These are phyloP conservation scores for Saccopteryx bilineata DNA, from an alignment of 2,113 vertebrate species.

Conservation along the genomic window DNA sequence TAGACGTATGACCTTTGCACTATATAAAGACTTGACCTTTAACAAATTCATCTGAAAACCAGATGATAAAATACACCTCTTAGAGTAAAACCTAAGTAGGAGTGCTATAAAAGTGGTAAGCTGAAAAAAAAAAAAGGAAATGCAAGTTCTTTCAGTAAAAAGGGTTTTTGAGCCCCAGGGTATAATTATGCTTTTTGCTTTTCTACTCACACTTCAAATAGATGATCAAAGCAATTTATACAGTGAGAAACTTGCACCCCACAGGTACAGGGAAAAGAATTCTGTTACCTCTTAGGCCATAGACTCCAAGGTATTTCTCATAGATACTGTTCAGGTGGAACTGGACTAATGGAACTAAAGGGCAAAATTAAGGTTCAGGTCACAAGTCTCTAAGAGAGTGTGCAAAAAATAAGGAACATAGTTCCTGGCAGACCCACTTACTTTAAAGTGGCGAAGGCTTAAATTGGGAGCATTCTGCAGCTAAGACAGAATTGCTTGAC, in stretches of 20 bases:
- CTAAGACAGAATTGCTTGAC: background rate
- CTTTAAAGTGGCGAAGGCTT: background rate
- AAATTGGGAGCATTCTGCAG: background rate
- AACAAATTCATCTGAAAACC: conserved; percentile 29
- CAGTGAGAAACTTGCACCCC: background rate
- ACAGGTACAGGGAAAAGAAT: background rate
- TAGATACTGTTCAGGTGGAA: background rate
- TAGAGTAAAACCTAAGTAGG: background rate
- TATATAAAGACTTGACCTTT: conserved; percentile 42
- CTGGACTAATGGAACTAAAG: background rate
- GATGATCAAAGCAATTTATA: background rate
- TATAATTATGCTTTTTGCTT: conserved; percentile 31
- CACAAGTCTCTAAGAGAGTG: background rate
- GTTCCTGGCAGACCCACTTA: background rate
- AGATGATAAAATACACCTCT: background rate
- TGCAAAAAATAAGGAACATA: background rate
- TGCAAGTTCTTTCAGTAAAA: background rate
- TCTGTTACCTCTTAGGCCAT: background rate
- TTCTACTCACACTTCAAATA: background rate
- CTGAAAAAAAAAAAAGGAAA: background rate
- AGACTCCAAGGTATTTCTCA: background rate
- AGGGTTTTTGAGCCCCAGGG: background rate
- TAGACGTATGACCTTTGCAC: background rate
- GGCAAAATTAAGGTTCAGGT: background rate
- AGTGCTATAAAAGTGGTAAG: background rate